Conservation (phyloP, 2,113 vertebrate species). For the Alethe diademata region DNA sequence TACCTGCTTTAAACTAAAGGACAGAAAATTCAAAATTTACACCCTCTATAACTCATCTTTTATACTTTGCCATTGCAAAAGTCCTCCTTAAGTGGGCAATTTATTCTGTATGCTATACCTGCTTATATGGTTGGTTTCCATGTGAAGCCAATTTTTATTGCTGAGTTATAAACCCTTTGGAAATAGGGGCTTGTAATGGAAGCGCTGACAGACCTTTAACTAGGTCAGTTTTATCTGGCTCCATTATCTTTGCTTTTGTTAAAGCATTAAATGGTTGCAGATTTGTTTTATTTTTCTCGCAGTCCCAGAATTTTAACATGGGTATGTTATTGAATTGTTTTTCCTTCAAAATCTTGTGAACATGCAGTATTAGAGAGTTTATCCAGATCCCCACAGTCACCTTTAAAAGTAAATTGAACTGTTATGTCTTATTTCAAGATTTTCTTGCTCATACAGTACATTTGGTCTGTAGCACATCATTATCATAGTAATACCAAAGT, state of each 20-base stretch:
- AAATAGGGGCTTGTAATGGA: background rate
- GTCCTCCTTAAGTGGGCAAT: background rate
- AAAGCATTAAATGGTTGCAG: background rate
- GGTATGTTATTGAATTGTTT: background rate
- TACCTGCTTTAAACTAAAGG: background rate
- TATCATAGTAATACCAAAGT: background rate
- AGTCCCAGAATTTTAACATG: background rate
- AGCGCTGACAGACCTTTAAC: background rate
- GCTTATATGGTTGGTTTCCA: background rate
- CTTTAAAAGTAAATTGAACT: background rate
- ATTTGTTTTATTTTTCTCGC: background rate
- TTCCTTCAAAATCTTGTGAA: background rate
- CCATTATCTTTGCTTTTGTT: background rate
- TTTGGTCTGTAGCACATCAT: background rate
- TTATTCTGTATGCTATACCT: background rate
- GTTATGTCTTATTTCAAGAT: background rate
- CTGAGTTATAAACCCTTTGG: slow-evolving; percentile 28
- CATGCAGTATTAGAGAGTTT: background rate
- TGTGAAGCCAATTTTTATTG: background rate
- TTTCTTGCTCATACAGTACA: background rate
- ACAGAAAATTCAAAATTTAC: background rate
- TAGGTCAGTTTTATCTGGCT: background rate
- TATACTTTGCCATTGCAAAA: background rate
- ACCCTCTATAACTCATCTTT: background rate
- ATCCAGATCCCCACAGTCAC: background rate